These are phyloP conservation scores for Camarhynchus parvulus DNA, from an alignment of 2,113 vertebrate species.

Conservation along the genomic window DNA sequence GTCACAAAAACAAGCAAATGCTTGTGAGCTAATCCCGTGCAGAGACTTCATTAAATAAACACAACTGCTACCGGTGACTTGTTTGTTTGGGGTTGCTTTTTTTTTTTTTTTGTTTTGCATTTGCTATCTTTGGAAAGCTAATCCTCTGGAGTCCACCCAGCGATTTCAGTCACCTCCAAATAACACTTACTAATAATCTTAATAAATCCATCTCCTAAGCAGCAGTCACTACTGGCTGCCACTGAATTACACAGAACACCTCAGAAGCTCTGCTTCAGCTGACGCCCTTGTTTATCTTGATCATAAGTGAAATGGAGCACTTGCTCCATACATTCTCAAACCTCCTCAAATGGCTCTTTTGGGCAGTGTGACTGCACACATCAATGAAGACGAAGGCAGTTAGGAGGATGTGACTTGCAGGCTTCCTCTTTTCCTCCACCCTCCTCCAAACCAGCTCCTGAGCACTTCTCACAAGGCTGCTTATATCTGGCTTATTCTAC, in stretches of 20 bases:
- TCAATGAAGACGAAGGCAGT: background rate
- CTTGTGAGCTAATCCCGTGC: slow-evolving; percentile 16
- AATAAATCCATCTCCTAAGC: slow-evolving; percentile 57
- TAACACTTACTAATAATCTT: slow-evolving; percentile 57
- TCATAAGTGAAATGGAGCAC: background rate
- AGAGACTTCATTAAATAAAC: slow-evolving; percentile 58
- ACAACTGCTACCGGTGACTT: slow-evolving; percentile 11
- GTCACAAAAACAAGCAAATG: slow-evolving; percentile 42
- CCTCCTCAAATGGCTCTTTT: background rate
- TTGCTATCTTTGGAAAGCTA: slow-evolving; percentile 69
- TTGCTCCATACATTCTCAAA: background rate
- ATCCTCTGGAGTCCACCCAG: slow-evolving; percentile 54
- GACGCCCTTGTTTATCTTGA: background rate
- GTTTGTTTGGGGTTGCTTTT: slow-evolving; percentile 16
- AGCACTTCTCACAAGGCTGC: background rate
- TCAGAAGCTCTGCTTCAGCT: slow-evolving; percentile 32
- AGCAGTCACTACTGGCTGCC: slow-evolving; percentile 45
- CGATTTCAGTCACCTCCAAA: slow-evolving; percentile 66
- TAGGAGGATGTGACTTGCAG: slow-evolving; percentile 16
- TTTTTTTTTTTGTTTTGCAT: background rate
- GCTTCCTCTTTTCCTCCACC: background rate
- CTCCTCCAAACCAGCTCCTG: background rate
- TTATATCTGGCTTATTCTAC: background rate
- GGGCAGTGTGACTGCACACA: background rate
- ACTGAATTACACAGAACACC: background rate